phyloP scores from a whole-genome alignment of 2,797 vertebrate species.

The Dicrostonyx torquatus region DNA sequence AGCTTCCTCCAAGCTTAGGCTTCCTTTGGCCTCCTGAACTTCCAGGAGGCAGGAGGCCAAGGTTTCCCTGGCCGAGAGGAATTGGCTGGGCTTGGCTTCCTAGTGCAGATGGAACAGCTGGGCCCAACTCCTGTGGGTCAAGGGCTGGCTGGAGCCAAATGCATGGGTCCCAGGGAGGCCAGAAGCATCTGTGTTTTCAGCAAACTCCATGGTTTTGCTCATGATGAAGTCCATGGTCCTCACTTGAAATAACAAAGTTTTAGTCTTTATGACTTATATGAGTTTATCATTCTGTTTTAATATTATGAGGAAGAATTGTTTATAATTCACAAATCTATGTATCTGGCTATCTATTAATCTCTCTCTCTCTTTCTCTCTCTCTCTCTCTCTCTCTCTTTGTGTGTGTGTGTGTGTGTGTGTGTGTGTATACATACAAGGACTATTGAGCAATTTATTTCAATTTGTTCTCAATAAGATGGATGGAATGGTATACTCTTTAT shows the following conservation, averaged over 20 bases:
- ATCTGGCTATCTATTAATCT: neutral
- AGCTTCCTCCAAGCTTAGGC: neutral
- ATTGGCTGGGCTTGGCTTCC: constrained; percentile 44
- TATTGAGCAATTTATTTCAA: constrained; percentile 9
- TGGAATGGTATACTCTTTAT: neutral
- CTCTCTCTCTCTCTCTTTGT: no score
- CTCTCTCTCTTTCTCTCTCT: no score
- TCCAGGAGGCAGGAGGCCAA: constrained; percentile 47
- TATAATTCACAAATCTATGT: neutral
- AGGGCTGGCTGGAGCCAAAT: neutral
- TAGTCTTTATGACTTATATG: constrained; percentile 4
- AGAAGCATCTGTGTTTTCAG: constrained; percentile 6
- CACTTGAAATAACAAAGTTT: neutral
- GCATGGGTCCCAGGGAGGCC: neutral
- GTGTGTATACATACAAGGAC: neutral
- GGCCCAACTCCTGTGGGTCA: neutral
- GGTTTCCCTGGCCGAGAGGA: constrained; percentile 49
- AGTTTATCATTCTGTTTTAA: constrained; percentile 44
- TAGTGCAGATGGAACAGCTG: constrained; percentile 56
- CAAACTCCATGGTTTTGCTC: neutral
- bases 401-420: no score
- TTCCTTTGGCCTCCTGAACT: constrained; percentile 59
- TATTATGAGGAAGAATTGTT: neutral
- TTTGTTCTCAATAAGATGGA: constrained; percentile 22
- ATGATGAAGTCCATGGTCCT: neutral